A percentile compares a stretch with the other conserved stretches of the same genome.
Conservation (phyloP, 1,140 invertebrate genomes). For the Mizuhopecten yessoensis region DNA sequence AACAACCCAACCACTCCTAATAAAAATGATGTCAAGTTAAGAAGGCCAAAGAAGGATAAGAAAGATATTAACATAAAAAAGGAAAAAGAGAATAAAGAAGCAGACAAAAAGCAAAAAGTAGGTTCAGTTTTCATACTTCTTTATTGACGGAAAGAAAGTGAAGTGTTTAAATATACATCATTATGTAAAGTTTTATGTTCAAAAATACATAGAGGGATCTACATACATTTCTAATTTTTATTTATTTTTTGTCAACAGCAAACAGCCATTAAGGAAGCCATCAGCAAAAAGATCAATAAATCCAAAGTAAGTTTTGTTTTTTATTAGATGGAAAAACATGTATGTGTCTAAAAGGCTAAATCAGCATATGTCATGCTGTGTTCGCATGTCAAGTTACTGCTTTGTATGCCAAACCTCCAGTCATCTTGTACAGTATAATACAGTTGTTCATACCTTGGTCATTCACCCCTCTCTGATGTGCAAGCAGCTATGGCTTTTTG, state of each 20-base stretch:
- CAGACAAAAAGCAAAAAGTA: constrained; percentile 60
- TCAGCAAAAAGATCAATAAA: constrained; percentile 52
- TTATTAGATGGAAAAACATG: no score
- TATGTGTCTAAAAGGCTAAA: no score
- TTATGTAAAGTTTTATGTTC: no score
- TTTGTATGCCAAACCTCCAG: no score
- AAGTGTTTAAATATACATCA: no score
- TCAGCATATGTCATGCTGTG: no score
- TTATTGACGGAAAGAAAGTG: not conserved
- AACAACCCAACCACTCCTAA: constrained; percentile 45
- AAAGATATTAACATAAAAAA: constrained; percentile 73
- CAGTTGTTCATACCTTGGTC: no score
- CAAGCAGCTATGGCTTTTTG: no score
- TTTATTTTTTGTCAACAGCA: not conserved
- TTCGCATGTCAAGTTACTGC: no score
- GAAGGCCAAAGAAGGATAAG: constrained; percentile 69
- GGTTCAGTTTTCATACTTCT: not conserved
- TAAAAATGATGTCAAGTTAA: constrained; percentile 57
- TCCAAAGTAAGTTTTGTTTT: not conserved
- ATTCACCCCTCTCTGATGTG: no score
- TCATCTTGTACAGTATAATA: no score
- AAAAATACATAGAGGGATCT: no score
- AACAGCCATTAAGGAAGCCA: constrained; percentile 51
- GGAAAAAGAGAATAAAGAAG: constrained; percentile 77
- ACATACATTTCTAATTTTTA: not conserved